Conservation (phyloP, 2,888 invertebrate genomes). For the Cyaniris semiargus region DNA sequence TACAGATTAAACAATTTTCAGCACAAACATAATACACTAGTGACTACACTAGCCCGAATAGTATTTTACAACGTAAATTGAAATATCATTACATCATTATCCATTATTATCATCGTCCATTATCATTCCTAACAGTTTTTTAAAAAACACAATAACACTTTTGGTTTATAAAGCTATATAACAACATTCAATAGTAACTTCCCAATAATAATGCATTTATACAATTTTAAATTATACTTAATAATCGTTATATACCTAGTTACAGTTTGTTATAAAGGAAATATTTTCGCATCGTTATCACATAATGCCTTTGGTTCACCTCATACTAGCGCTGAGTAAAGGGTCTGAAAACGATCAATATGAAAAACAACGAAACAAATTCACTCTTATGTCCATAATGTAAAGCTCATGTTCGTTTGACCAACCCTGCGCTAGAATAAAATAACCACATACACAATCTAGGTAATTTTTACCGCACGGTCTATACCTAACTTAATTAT, state of each 20-base stretch:
- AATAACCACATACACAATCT: conserved; percentile 36
- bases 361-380: not conserved
- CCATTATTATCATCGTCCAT: not conserved
- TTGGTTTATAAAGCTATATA: conserved; percentile 78
- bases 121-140: conserved; percentile 42
- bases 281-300: conserved; percentile 59
- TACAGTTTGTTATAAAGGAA: conserved; percentile 61
- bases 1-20: not conserved
- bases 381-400: not conserved
- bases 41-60: not conserved
- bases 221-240: conserved; percentile 47
- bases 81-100: not conserved
- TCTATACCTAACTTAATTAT: conserved; percentile 66
- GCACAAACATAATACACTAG: not conserved
- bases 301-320: conserved; percentile 54
- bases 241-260: conserved; percentile 47
- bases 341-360: not conserved
- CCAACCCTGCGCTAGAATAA: not conserved
- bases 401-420: not conserved
- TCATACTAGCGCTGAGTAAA: not conserved
- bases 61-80: not conserved
- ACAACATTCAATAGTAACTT: conserved; percentile 69
- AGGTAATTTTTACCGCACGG: conserved; percentile 46
- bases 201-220: conserved; percentile 61
- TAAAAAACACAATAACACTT: conserved; percentile 75